Base-by-base conservation (phyloP, 2,888 invertebrate genomes). In the Parascotia fuliginaria region DNA sequence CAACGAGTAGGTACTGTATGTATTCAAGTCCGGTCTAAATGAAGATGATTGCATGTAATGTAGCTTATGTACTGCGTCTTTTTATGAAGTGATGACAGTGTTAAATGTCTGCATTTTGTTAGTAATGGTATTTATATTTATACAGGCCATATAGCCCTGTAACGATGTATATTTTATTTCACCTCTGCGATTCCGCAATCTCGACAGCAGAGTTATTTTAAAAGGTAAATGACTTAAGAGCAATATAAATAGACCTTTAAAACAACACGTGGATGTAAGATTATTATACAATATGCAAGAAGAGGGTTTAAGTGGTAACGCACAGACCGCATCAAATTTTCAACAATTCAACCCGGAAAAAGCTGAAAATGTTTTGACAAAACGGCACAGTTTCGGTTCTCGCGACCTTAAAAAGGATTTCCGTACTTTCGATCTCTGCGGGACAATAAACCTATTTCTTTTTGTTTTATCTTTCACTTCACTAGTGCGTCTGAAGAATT, bases 391-490 rank as follows among this genome's bases (percentile, higher is more conserved):
- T 77, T 75, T 58, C 67, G 56, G 45, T 51, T 56, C 52, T 43
- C 50, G 51, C 41, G 55, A 71, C 70, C 66, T 74, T 79, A 81
- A 83, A 82, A 82, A 78, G 80, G n/a, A n/a, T 80, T 80, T 75
- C 71, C 60, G 71, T 71, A 76, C 75, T 79, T 77, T 69, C 77
- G 74, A 78, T 81, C 81, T 81, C 79, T 46, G 67, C 59, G 79
- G 80, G 68, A 77, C 79, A 71, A 81, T 82, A 83, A 81, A 81
- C 77, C 76, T 71, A 80, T 82, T 82, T 73, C 75, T 78, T 77
- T 79, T 79, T 80, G 79, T 76, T 81, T 81, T 80, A 77, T 78
- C 77, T 77, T 73, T 70, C 73, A 73, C 67, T 81, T 70, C 69
- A 70, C 62, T 60, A 51, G 55, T 55, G 34, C 48, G 68, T 57